Evolutionary conservation across 2,113 vertebrate species (phyloP), one percentile per base, ranked within the genome.

Genomic region (Protomyctophum bolini): DNA sequence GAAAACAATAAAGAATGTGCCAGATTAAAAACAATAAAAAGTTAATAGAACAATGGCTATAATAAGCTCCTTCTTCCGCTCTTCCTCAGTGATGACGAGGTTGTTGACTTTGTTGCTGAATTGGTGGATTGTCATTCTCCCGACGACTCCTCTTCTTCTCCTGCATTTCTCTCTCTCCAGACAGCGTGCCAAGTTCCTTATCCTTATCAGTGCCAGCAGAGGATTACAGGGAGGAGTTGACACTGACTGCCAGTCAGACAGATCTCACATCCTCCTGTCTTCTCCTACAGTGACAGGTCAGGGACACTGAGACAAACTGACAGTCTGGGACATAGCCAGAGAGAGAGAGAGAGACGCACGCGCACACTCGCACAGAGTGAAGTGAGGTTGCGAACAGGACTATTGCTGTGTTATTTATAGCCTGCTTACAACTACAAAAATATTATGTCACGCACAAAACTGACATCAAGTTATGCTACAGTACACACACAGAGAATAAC

Each of bases 211-310:
- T 80, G 73, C 68, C 75, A 75, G 67, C 69, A 52, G 54, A 78
- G 81, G 88, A 84, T 88, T 88, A 87, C 71, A 80, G 88, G 68
- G 66, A 72, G 66, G 63, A 82, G 81, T 73, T 88, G 80, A 84
- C 74, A 73, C 57, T 77, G 84, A 83, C 76, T 87, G 83, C 77
- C 85, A 76, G 81, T 69, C 70, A 73, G 85, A 79, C 84, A 78
- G 71, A 73, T 86, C 69, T 77, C 81, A 76, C 59, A 85, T 79
- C 78, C 77, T 81, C 79, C n/a, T 70, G 76, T 78, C 68, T 77
- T 41, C 21, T 73, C 59, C 67, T 21, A 80, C 72, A 75, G 81
- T 77, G 82, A 12, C 52, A 41, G 81, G 76, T 70, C 73, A 51
- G 58, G 71, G 75, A 79, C 67, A 50, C 33, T 41, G 58, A 80